phyloP scores from a whole-genome alignment of 2,797 vertebrate genomes.

The Takifugu rubripes region DNA sequence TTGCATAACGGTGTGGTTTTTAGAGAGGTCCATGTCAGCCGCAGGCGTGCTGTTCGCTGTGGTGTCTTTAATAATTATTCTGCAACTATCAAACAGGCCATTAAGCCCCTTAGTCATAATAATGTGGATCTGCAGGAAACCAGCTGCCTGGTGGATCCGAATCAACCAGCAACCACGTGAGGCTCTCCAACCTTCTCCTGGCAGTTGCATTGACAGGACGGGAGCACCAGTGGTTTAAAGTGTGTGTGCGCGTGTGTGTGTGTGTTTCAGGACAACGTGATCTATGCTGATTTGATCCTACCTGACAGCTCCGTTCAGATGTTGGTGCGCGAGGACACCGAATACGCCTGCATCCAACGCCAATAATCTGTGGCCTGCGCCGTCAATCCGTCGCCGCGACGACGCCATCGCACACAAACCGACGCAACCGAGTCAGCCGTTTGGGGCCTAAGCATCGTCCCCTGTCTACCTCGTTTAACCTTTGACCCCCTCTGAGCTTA shows the following conservation, averaged over 20 bases:
- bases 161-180: slow-evolving; percentile 17
- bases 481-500: no score
- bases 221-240: no score
- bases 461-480: no score
- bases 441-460: no score
- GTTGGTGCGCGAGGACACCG: slow-evolving; percentile 21
- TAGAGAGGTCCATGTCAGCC: no score
- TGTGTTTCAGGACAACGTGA: slow-evolving; percentile 38
- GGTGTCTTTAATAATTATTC: not conserved
- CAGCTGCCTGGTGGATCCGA: slow-evolving; percentile 6
- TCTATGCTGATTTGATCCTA: slow-evolving; percentile 48
- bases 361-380: not conserved
- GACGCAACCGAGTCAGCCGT: no score
- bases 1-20: slow-evolving; percentile 22
- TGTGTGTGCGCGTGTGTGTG: slow-evolving; percentile 2
- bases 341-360: slow-evolving; percentile 43
- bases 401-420: no score
- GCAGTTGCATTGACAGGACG: not conserved
- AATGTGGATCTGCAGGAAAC: slow-evolving; percentile 15
- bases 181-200: not conserved
- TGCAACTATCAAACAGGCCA: not conserved
- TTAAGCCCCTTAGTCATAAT: not conserved
- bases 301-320: not conserved
- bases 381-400: no score
- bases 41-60: not conserved